phyloP scores from a whole-genome alignment of 2,888 invertebrate genomes.

The Oasisia sp. region DNA sequence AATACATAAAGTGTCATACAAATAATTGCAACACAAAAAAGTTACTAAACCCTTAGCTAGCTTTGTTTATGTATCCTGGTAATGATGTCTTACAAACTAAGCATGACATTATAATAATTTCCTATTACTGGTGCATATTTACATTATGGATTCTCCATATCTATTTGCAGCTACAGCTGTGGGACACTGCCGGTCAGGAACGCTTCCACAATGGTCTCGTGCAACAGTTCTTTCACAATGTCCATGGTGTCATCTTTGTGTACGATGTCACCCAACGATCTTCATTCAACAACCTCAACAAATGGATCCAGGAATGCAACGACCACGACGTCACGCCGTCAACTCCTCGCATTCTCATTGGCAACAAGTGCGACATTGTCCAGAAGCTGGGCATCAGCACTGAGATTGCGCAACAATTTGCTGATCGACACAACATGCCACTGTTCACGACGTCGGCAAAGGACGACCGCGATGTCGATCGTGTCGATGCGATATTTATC shows the following conservation, averaged over 20 bases:
- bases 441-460: constrained; percentile 85
- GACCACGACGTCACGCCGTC: constrained; percentile 73
- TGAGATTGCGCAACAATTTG: constrained; percentile 76
- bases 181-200: constrained; percentile 83
- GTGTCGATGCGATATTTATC: constrained; percentile 84
- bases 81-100: not conserved
- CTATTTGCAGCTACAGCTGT: constrained; percentile 39
- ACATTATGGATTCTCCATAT: not conserved
- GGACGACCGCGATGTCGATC: constrained; percentile 78
- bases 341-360: constrained; percentile 80
- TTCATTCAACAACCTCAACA: constrained; percentile 75
- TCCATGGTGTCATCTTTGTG: constrained; percentile 85
- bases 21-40: too few relatives aligned
- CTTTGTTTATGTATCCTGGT: not conserved
- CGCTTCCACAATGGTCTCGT: constrained; percentile 71
- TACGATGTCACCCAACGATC: constrained; percentile 79
- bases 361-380: constrained; percentile 80
- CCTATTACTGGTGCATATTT: not conserved
- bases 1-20: too few relatives aligned
- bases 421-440: constrained; percentile 73
- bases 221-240: constrained; percentile 83
- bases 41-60: too few relatives aligned
- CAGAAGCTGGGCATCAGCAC: constrained; percentile 74
- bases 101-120: too few relatives aligned
- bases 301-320: constrained; percentile 83